Percentiles rank a stretch among this genome's conserved stretches.
Evolutionary conservation across 2,888 invertebrate genomes (phyloP).

Genomic region (Cloeon dipterum): DNA sequence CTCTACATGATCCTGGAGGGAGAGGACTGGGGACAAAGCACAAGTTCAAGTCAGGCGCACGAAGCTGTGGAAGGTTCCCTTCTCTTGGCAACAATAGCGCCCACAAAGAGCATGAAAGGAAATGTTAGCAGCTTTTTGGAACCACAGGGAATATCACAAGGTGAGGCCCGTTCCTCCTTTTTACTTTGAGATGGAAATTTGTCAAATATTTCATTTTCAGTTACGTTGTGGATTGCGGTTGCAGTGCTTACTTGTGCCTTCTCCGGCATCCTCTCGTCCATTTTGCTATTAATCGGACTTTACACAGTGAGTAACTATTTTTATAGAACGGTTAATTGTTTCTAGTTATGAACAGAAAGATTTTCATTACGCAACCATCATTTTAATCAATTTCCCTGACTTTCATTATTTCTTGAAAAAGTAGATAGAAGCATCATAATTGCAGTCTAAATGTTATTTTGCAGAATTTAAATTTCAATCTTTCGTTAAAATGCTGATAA

Average conservation of each 20-base stretch:
- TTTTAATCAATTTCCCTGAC: no score
- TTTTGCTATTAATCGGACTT: constrained; percentile 41
- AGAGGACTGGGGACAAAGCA: constrained; percentile 35
- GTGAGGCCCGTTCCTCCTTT: no score
- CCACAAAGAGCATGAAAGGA: constrained; percentile 22
- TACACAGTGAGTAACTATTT: constrained; percentile 31
- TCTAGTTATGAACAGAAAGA: neutral
- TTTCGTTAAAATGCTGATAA: no score
- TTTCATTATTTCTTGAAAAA: no score
- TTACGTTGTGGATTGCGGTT: constrained; percentile 46
- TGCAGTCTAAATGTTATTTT: no score
- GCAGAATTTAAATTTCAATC: no score
- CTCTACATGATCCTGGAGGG: constrained; percentile 38
- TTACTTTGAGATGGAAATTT: neutral
- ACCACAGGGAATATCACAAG: constrained; percentile 26
- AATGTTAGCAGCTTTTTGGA: constrained; percentile 26
- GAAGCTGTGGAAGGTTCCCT: constrained; percentile 28
- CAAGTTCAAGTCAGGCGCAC: constrained; percentile 26
- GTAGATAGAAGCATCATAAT: no score
- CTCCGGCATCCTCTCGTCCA: constrained; percentile 39
- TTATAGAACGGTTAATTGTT: neutral
- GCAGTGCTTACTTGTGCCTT: constrained; percentile 40
- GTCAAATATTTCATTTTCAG: constrained; percentile 23
- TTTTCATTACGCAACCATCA: neutral
- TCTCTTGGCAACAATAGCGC: constrained; percentile 14